Evolutionary conservation across 2,797 vertebrate species (phyloP).

Genomic region (Eospalax fontanierii): DNA sequence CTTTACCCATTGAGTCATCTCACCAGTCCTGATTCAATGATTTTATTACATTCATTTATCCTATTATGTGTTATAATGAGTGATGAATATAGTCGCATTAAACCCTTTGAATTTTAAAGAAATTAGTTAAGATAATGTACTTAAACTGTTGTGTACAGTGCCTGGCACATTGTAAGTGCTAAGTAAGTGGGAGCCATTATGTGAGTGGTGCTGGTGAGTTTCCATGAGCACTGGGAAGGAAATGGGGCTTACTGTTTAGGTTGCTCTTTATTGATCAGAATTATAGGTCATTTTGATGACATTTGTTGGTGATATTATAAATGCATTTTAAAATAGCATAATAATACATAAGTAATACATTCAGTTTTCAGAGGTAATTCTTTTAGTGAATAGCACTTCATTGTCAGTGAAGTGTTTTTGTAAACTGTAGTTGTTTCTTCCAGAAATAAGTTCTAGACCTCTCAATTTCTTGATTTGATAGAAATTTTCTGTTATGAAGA

Average conservation of each 20-base stretch:
- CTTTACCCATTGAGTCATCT: background rate
- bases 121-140: slow-evolving; percentile 17
- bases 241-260: slow-evolving; percentile 67
- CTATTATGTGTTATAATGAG: background rate
- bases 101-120: slow-evolving; percentile 55
- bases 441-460: slow-evolving; percentile 61
- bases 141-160: background rate
- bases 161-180: background rate
- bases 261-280: slow-evolving; percentile 74
- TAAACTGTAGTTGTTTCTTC: slow-evolving; percentile 51
- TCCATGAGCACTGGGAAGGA: slow-evolving; percentile 65
- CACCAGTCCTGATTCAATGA: background rate
- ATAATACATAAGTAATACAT: background rate
- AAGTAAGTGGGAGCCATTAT: slow-evolving; percentile 8
- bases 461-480: slow-evolving; percentile 14
- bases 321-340: slow-evolving; percentile 62
- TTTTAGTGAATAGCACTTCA: slow-evolving; percentile 50
- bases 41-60: slow-evolving; percentile 38
- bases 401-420: slow-evolving; percentile 58
- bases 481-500: slow-evolving; percentile 55
- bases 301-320: slow-evolving; percentile 71
- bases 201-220: slow-evolving; percentile 40
- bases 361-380: slow-evolving; percentile 53
- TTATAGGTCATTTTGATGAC: slow-evolving; percentile 73
- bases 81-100: slow-evolving; percentile 42